These are phyloP conservation scores for Euglossa dilemma DNA, from an alignment of 1,140 invertebrate genomes.

Conservation along the genomic window DNA sequence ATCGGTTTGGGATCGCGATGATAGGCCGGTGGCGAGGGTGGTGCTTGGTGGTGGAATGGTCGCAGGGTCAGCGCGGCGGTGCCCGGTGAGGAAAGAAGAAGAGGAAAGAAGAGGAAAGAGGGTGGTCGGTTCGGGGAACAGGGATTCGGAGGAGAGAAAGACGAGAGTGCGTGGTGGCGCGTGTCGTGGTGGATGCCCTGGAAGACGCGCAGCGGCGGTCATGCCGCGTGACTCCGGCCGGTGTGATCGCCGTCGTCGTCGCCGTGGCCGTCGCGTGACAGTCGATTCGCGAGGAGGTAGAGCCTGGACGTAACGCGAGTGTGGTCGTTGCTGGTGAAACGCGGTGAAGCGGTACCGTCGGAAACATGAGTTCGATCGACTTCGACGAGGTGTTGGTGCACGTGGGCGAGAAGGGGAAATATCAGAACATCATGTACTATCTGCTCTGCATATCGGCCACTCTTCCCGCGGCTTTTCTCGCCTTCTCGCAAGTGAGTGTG, in stretches of 20 bases:
- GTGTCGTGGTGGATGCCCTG: conserved; percentile 19
- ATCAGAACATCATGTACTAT: conserved; percentile 88
- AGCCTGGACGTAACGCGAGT: conserved; percentile 4
- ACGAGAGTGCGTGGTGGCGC: conserved; percentile 16
- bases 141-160: conserved; percentile 6
- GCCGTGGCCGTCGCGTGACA: conserved; percentile 46
- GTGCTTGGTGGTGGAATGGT: background rate
- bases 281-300: conserved; percentile 50
- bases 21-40: background rate
- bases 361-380: conserved; percentile 84
- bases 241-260: conserved; percentile 39
- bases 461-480: conserved; percentile 87
- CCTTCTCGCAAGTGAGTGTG: conserved; percentile 86
- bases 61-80: background rate
- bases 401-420: conserved; percentile 87
- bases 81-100: background rate
- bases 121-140: background rate
- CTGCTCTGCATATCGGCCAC: conserved; percentile 87
- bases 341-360: conserved; percentile 43
- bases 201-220: conserved; percentile 62
- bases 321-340: conserved; percentile 32
- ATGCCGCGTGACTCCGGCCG: conserved; percentile 65
- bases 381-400: conserved; percentile 87
- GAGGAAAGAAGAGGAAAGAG: too few species aligned
- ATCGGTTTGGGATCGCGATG: background rate